A percentile compares a stretch with the other conserved stretches of the same genome.
These are phyloP conservation scores for Flexamia atlantica DNA, from an alignment of 2,888 invertebrate species.

Conservation along the genomic window DNA sequence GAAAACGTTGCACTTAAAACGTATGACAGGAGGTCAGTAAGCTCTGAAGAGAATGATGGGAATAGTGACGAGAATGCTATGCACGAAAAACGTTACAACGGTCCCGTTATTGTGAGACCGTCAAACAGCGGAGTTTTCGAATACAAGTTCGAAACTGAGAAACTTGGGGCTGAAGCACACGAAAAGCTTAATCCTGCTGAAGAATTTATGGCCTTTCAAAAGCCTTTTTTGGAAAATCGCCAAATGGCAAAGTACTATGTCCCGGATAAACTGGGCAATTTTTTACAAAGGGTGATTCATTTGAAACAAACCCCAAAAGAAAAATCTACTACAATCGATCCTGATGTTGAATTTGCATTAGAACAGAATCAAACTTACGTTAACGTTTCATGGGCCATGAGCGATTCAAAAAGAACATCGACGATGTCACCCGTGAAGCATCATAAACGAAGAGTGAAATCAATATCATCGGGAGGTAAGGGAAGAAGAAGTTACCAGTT, in stretches of 20 bases:
- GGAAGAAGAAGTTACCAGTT: constrained; percentile 3
- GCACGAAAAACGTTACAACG: not conserved
- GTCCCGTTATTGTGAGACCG: not conserved
- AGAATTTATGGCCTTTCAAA: not conserved
- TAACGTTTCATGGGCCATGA: constrained; percentile 3
- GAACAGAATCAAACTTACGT: not conserved
- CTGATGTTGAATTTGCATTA: constrained; percentile 1
- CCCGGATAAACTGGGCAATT: constrained; percentile 9
- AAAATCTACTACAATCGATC: constrained; percentile 2
- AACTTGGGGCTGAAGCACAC: not conserved
- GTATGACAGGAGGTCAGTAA: not conserved
- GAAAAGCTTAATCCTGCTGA: not conserved
- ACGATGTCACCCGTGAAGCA: not conserved
- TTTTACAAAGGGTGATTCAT: not conserved
- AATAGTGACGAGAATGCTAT: not conserved
- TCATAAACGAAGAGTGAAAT: not conserved
- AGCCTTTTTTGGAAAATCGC: not conserved
- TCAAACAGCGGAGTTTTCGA: not conserved
- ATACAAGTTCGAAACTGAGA: not conserved
- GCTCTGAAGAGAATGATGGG: not conserved
- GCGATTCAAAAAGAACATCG: not conserved
- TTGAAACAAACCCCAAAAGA: not conserved
- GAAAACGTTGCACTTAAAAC: not conserved
- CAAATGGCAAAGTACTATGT: not conserved
- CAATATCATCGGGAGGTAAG: not conserved